phyloP scores from a whole-genome alignment of 2,113 vertebrate genomes.

The Dryoscopus gambensis region DNA sequence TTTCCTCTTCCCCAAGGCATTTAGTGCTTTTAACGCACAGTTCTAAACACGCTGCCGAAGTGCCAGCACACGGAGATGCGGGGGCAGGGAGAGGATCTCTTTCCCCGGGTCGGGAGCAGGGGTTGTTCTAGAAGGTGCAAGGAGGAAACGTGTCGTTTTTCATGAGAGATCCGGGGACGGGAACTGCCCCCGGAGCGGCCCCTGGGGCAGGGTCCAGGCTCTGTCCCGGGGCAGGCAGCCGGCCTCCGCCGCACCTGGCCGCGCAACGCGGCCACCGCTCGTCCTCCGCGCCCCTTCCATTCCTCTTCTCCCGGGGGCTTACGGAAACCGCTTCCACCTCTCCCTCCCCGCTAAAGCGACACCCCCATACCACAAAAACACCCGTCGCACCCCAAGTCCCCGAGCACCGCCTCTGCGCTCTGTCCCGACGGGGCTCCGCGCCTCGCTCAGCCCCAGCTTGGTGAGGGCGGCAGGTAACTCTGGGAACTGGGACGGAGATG shows the following conservation, averaged over 20 bases:
- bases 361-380: too few relatives aligned
- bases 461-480: not conserved
- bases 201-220: not conserved
- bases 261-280: not conserved
- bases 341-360: not conserved
- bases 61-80: not conserved
- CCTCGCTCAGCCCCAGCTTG: not conserved
- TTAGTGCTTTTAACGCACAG: conserved; percentile 45
- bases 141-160: not conserved
- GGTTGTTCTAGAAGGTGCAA: not conserved
- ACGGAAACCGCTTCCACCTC: not conserved
- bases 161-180: not conserved
- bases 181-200: not conserved
- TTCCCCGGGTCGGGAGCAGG: not conserved
- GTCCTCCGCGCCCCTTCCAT: not conserved
- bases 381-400: not conserved
- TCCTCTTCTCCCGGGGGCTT: not conserved
- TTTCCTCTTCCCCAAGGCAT: not conserved
- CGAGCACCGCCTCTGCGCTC: not conserved
- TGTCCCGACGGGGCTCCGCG: not conserved
- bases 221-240: not conserved
- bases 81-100: not conserved
- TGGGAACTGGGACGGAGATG: rapidly evolving
- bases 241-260: not conserved
- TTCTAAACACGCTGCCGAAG: conserved; percentile 56